Conservation (phyloP, 2,888 invertebrate genomes). For the Ctena decussata region DNA sequence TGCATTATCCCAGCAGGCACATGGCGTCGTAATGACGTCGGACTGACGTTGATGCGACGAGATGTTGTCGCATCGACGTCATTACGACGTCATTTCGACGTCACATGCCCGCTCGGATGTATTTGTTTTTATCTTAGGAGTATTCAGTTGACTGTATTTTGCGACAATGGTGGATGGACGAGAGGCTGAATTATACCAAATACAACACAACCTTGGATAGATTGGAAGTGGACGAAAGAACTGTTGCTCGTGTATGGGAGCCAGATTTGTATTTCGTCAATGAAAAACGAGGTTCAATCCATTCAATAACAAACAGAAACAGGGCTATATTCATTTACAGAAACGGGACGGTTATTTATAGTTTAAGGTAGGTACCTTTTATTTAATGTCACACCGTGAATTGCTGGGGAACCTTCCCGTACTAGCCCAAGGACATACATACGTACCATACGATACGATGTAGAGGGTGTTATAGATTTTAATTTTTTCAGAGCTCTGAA, state of each 20-base stretch:
- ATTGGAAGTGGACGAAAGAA: conserved; percentile 31
- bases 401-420: too few relatives aligned
- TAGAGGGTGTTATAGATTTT: too few relatives aligned
- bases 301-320: conserved; percentile 34
- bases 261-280: conserved; percentile 41
- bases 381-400: too few relatives aligned
- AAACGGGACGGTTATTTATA: conserved; percentile 47
- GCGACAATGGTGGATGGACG: conserved; percentile 26
- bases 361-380: conserved; percentile 52
- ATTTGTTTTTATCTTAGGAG: conserved; percentile 13
- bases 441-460: too few relatives aligned
- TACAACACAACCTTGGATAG: background rate
- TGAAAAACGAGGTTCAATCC: conserved; percentile 34
- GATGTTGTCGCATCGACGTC: too few relatives aligned
- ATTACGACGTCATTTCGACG: too few relatives aligned
- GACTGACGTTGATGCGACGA: too few relatives aligned
- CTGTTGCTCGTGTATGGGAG: conserved; percentile 30
- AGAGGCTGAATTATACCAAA: conserved; percentile 17
- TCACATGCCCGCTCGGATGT: too few relatives aligned
- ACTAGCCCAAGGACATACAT: too few relatives aligned
- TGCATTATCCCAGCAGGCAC: too few relatives aligned
- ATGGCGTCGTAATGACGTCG: too few relatives aligned
- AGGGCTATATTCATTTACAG: conserved; percentile 35
- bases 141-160: conserved; percentile 32
- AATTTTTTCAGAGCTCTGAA: too few relatives aligned